A percentile compares a stretch with the other conserved stretches of the same genome.
Evolutionary conservation across 2,888 invertebrate species (phyloP).

Genomic region (Drepana falcataria): DNA sequence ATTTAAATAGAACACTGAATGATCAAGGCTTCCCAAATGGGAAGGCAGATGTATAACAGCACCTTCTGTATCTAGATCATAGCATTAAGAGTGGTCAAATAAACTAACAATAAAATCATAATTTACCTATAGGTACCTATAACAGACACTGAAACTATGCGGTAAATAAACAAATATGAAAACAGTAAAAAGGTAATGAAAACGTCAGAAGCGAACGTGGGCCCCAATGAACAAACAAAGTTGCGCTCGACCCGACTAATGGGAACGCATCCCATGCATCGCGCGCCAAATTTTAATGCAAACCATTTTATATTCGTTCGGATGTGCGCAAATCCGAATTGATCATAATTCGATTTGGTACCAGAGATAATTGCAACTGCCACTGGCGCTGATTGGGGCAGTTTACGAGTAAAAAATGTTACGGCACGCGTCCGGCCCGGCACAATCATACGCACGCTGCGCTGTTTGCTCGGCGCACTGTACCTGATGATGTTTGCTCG

Average conservation of each 20-base stretch:
- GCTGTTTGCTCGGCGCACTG: constrained; percentile 59
- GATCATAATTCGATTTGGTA: constrained; percentile 78
- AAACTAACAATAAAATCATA: too few species aligned
- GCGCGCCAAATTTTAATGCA: constrained; percentile 76
- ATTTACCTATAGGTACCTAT: too few species aligned
- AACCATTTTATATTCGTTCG: constrained; percentile 78
- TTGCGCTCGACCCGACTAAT: constrained; percentile 64
- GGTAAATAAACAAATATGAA: constrained; percentile 27
- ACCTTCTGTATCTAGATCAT: too few species aligned
- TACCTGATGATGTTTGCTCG: constrained; percentile 70
- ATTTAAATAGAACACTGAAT: too few species aligned
- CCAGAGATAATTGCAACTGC: constrained; percentile 77
- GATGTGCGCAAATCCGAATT: constrained; percentile 78
- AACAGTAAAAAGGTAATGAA: constrained; percentile 50
- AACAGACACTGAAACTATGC: constrained; percentile 21
- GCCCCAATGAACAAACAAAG: constrained; percentile 56
- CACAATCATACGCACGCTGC: constrained; percentile 69
- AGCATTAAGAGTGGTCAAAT: too few species aligned
- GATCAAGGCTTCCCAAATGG: too few species aligned
- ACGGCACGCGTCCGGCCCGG: constrained; percentile 29
- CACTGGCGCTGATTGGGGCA: constrained; percentile 75
- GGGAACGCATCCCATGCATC: constrained; percentile 75
- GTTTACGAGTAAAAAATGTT: constrained; percentile 59
- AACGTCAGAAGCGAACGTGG: constrained; percentile 41
- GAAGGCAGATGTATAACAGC: too few species aligned